Conservation (phyloP, 2,888 invertebrate genomes). For the Seira sanloemensis region DNA sequence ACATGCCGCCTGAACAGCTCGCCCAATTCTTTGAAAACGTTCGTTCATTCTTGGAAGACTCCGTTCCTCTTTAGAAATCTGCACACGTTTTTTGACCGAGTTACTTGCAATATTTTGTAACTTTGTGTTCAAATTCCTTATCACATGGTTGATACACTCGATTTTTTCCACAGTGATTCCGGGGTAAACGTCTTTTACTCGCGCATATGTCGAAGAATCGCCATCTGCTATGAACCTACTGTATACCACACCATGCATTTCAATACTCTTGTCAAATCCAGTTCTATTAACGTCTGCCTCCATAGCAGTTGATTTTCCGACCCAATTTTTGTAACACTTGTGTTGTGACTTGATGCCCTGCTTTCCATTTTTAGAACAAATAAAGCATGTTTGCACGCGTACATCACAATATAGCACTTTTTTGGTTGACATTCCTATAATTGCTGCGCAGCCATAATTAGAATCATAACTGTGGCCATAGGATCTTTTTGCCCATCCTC, state of each 20-base stretch:
- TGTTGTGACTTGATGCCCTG: neutral
- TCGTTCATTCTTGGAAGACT: neutral
- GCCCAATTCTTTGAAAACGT: neutral
- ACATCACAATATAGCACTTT: slow-evolving; percentile 3
- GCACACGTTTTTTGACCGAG: neutral
- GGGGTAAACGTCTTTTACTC: neutral
- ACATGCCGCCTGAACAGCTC: neutral
- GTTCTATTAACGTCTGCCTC: slow-evolving; percentile 32
- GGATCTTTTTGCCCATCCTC: slow-evolving; percentile 46
- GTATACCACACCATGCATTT: slow-evolving; percentile 26
- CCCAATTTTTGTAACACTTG: slow-evolving; percentile 47
- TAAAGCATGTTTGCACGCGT: neutral
- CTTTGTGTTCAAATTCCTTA: neutral
- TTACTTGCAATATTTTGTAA: neutral
- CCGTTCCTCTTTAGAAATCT: slow-evolving; percentile 3
- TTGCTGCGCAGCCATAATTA: slow-evolving; percentile 30
- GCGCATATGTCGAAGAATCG: slow-evolving; percentile 7
- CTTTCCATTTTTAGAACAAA: neutral
- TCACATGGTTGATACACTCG: slow-evolving; percentile 41
- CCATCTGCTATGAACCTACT: slow-evolving; percentile 35
- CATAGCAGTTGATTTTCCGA: slow-evolving; percentile 31
- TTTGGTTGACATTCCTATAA: slow-evolving; percentile 38
- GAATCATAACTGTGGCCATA: slow-evolving; percentile 49
- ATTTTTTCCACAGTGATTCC: slow-evolving; percentile 30
- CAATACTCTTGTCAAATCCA: slow-evolving; percentile 20